These are phyloP conservation scores for Ormyrus rosae DNA, from an alignment of 2,888 invertebrate genomes.

Conservation along the genomic window DNA sequence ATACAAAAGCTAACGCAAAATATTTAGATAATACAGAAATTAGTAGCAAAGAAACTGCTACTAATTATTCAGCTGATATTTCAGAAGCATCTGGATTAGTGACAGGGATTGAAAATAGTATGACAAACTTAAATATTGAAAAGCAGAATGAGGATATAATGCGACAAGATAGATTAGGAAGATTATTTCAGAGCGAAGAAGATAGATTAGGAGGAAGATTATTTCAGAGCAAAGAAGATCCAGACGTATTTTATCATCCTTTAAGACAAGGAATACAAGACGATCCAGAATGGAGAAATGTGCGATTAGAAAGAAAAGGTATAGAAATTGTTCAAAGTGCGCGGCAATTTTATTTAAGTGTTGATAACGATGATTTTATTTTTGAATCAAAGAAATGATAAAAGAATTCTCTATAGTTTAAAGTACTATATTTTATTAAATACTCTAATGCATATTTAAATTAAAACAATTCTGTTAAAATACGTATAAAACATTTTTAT, in stretches of 20 bases:
- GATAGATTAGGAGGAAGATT: slow-evolving; percentile 20
- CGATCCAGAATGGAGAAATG: slow-evolving; percentile 36
- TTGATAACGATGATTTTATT: slow-evolving; percentile 37
- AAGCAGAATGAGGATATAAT: neutral
- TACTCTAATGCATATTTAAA: too few species aligned
- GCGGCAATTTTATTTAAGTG: slow-evolving; percentile 39
- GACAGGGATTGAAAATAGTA: neutral
- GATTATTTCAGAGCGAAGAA: slow-evolving; percentile 35
- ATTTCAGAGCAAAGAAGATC: neutral
- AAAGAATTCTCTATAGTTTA: too few species aligned
- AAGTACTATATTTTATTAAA: too few species aligned
- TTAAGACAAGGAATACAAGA: too few species aligned
- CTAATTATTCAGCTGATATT: neutral
- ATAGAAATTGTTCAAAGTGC: slow-evolving; percentile 28
- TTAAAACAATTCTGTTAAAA: too few species aligned
- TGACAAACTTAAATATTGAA: neutral
- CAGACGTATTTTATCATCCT: too few species aligned
- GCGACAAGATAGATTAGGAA: neutral
- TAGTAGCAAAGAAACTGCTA: neutral
- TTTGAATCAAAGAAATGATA: slow-evolving; percentile 22
- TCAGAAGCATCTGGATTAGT: neutral
- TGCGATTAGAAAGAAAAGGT: slow-evolving; percentile 30
- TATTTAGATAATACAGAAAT: neutral
- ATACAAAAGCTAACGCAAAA: neutral
- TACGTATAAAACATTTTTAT: neutral